phyloP scores from a whole-genome alignment of 2,797 vertebrate genomes.

The Malacoctenus gilli region DNA sequence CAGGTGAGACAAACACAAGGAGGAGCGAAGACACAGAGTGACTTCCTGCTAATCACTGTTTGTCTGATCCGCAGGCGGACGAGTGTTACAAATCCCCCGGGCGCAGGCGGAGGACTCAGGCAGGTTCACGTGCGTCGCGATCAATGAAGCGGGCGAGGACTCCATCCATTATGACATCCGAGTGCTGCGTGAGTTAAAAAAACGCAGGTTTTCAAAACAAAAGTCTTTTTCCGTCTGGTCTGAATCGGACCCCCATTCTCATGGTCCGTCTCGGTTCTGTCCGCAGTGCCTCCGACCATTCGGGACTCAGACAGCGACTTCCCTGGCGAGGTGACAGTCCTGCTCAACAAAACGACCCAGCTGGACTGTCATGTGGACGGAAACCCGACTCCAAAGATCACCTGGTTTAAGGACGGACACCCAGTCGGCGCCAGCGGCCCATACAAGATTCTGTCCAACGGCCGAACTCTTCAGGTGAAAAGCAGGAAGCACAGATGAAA shows the following conservation, averaged over 20 bases:
- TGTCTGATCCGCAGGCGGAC: slow-evolving; percentile 82
- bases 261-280: too few relatives aligned
- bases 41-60: background rate
- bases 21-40: background rate
- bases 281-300: slow-evolving; percentile 90
- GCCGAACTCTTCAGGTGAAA: slow-evolving; percentile 88
- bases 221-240: background rate
- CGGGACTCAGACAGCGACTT: slow-evolving; percentile 78
- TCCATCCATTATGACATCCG: slow-evolving; percentile 90
- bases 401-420: slow-evolving; percentile 90
- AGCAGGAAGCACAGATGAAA: background rate
- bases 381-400: slow-evolving; percentile 86
- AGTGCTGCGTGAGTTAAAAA: slow-evolving; percentile 86
- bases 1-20: slow-evolving; percentile 79
- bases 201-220: too few relatives aligned
- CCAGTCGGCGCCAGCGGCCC: slow-evolving; percentile 74
- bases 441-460: slow-evolving; percentile 81
- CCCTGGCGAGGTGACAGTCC: slow-evolving; percentile 87
- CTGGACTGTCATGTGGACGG: slow-evolving; percentile 89
- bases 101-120: slow-evolving; percentile 87
- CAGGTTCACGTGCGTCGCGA: slow-evolving; percentile 89
- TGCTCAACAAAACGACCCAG: slow-evolving; percentile 80
- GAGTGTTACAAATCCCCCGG: slow-evolving; percentile 90
- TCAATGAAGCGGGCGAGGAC: slow-evolving; percentile 96
- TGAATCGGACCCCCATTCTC: too few relatives aligned